A percentile compares a stretch with the other conserved stretches of the same genome.
phyloP scores from a whole-genome alignment of 1,140 invertebrate species.

The Drosophila leontia region DNA sequence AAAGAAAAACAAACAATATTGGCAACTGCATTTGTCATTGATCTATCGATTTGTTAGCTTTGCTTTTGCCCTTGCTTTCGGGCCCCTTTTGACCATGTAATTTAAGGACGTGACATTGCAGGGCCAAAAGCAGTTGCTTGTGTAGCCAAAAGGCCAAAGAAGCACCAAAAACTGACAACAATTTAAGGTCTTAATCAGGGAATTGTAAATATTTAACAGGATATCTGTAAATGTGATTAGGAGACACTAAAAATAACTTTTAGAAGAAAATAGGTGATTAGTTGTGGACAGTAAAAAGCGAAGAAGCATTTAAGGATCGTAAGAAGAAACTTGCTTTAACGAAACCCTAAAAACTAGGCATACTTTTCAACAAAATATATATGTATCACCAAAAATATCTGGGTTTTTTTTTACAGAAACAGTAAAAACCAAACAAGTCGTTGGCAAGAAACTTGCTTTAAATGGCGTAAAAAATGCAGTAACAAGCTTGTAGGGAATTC shows the following conservation, averaged over 20 bases:
- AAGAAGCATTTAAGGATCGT: too few relatives aligned
- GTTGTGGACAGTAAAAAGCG: not conserved
- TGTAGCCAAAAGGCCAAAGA: not conserved
- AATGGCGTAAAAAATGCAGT: not conserved
- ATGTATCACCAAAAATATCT: too few relatives aligned
- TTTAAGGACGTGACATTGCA: constrained; percentile 80
- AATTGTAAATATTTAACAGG: constrained; percentile 1
- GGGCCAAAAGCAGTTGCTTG: constrained; percentile 2
- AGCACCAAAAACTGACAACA: not conserved
- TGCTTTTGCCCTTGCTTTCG: constrained; percentile 30
- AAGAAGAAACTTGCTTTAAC: too few relatives aligned
- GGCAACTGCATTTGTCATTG: constrained; percentile 40
- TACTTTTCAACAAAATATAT: too few relatives aligned
- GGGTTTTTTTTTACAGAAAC: not conserved
- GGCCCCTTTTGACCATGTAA: constrained; percentile 52
- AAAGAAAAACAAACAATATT: constrained; percentile 35
- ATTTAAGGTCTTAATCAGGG: not conserved
- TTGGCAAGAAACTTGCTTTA: not conserved
- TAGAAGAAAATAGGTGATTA: not conserved
- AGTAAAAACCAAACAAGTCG: not conserved
- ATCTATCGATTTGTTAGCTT: constrained; percentile 69
- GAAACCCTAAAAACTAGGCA: too few relatives aligned
- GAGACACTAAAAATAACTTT: not conserved
- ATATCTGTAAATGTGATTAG: not conserved
- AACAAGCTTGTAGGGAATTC: not conserved